These are phyloP conservation scores for Melanotaenia nigrans DNA, from an alignment of 2,797 vertebrate species.

Conservation along the genomic window DNA sequence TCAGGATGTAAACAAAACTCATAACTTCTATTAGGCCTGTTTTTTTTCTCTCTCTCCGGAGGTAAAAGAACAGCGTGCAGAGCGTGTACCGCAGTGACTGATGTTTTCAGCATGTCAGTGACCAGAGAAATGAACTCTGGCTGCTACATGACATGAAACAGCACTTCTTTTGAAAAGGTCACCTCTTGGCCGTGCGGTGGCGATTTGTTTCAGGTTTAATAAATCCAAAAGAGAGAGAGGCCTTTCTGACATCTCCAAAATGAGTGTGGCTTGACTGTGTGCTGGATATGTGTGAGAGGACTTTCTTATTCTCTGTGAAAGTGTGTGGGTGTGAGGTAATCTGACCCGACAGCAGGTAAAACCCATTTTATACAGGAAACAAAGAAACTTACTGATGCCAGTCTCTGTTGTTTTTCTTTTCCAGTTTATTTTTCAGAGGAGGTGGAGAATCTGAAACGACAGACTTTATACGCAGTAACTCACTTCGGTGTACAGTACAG, in stretches of 20 bases:
- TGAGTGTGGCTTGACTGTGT: slow-evolving; percentile 24
- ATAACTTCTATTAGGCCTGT: no score
- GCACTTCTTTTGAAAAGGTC: slow-evolving; percentile 67
- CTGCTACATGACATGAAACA: slow-evolving; percentile 77
- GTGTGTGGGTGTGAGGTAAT: slow-evolving; percentile 46
- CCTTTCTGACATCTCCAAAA: slow-evolving; percentile 39
- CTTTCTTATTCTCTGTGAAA: slow-evolving; percentile 17
- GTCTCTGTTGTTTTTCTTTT: slow-evolving; percentile 43
- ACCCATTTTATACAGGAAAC: slow-evolving; percentile 66
- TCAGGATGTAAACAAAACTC: no score
- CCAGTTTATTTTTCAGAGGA: slow-evolving; percentile 12
- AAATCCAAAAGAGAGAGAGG: slow-evolving; percentile 76
- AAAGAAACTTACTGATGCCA: slow-evolving; percentile 70
- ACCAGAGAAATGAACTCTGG: slow-evolving; percentile 55
- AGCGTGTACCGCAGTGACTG: not conserved
- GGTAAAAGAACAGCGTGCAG: not conserved
- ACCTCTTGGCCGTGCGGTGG: slow-evolving; percentile 42
- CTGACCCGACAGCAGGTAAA: slow-evolving; percentile 62
- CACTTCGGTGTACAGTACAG: slow-evolving; percentile 69
- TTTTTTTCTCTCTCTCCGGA: no score
- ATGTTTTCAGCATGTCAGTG: slow-evolving; percentile 40
- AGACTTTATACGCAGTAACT: slow-evolving; percentile 77
- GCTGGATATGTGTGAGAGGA: slow-evolving; percentile 18
- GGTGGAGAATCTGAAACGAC: slow-evolving; percentile 47
- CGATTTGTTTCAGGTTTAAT: slow-evolving; percentile 60